Evolutionary conservation across 2,113 vertebrate genomes (phyloP).

Genomic region (Nothoprocta pentlandii): DNA sequence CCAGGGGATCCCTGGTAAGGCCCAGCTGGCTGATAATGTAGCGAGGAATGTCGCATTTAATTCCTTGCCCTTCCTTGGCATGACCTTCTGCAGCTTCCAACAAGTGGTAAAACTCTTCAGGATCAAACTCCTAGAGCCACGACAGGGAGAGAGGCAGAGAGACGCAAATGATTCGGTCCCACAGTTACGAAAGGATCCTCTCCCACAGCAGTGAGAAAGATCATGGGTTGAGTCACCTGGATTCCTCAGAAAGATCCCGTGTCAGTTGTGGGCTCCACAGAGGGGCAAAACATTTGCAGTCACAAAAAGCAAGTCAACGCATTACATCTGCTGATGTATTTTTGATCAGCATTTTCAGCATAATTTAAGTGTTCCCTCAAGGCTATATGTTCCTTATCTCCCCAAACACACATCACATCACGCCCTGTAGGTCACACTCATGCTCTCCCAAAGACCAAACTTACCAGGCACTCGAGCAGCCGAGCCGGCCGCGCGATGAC

Average conservation of each 20-base stretch:
- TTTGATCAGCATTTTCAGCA: background rate
- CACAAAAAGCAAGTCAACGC: background rate
- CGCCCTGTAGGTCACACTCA: background rate
- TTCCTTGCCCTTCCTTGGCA: constrained; percentile 96
- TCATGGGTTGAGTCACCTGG: background rate
- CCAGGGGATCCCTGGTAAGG: constrained; percentile 95
- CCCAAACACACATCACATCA: background rate
- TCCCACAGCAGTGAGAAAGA: background rate
- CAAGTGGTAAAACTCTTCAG: constrained; percentile 97
- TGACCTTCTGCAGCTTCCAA: constrained; percentile 97
- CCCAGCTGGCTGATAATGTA: constrained; percentile 98
- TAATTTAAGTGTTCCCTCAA: background rate
- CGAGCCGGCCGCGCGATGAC: constrained; percentile 94
- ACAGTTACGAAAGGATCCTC: background rate
- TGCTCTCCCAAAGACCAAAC: background rate
- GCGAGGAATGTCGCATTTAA: constrained; percentile 96
- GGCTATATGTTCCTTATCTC: background rate
- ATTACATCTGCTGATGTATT: background rate
- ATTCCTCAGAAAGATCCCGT: background rate
- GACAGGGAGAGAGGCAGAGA: constrained; percentile 14
- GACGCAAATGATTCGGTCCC: background rate
- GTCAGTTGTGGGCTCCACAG: background rate
- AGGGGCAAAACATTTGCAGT: background rate
- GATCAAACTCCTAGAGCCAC: constrained; percentile 92
- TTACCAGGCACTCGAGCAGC: constrained; percentile 96